phyloP scores from a whole-genome alignment of 2,797 vertebrate genomes.

The Odontamblyopus lacepedii region DNA sequence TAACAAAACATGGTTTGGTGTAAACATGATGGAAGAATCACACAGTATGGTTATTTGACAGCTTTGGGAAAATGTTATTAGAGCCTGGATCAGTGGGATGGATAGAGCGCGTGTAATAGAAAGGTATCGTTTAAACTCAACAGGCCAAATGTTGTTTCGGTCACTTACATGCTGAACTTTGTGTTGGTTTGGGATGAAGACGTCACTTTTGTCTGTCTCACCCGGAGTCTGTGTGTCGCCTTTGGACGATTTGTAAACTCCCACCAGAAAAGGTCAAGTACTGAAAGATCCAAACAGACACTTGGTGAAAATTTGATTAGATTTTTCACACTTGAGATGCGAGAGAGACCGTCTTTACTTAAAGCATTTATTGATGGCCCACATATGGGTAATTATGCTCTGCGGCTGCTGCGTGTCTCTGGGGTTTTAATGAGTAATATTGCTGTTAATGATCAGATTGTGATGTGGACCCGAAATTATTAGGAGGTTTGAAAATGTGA shows the following conservation, averaged over 20 bases:
- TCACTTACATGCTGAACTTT: conserved; percentile 36
- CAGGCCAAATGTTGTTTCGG: conserved; percentile 57
- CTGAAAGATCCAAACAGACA: conserved; percentile 13
- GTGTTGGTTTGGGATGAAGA: conserved; percentile 29
- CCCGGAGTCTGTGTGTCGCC: conserved; percentile 11
- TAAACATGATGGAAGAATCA: conserved; percentile 3
- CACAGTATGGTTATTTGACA: conserved; percentile 1
- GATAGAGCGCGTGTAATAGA: conserved; percentile 1
- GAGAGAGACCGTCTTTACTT: background rate
- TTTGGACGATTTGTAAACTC: conserved; percentile 32
- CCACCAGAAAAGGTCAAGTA: conserved; percentile 56
- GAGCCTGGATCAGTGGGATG: background rate
- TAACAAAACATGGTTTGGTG: conserved; percentile 8
- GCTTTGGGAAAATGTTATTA: conserved; percentile 1
- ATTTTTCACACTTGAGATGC: background rate
- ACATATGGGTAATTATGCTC: background rate
- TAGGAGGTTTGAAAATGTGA: background rate
- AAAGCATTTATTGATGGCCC: background rate
- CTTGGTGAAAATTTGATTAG: background rate
- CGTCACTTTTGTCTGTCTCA: conserved; percentile 41
- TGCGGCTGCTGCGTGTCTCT: background rate
- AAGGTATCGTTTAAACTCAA: conserved; percentile 12
- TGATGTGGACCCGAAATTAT: background rate
- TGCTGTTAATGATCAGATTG: background rate
- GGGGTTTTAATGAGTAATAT: background rate